Evolutionary conservation across 2,113 vertebrate species (phyloP), one percentile per base, ranked within the genome.

Genomic region (Myrmecophaga tridactyla): DNA sequence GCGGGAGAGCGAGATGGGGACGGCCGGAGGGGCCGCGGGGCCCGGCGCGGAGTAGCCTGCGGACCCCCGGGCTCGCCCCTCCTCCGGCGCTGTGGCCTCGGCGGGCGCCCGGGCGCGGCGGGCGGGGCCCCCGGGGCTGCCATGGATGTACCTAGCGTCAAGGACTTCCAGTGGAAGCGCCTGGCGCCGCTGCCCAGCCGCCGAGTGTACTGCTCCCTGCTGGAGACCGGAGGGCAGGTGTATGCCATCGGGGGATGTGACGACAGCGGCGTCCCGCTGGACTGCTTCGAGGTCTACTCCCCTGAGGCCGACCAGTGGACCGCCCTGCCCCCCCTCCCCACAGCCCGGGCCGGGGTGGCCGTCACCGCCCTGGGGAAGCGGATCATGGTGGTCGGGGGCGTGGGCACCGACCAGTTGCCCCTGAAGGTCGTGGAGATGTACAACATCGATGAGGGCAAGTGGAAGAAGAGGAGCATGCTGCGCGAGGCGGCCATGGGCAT

Each of bases 181-280:
- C 98, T 99, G 87, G 99, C 99, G 1, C 98, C 98, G 0, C 98
- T 99, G 53, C 98, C 99, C 4, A 99, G 98, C 75, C 98, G 98
- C 70, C 98, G 99, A 3, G 99, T 99, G 41, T 99, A 99, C 98
- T 99, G 99, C 86, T 98, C 99, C 7, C 97, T 99, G 93, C 98
- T 98, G 93, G 99, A 99, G 95, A 98, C 98, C 4, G 99, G 98
- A 5, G 99, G 99, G 3, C 99, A 99, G 96, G 99, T 99, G 67
- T 99, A 99, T 96, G 99, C 99, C 98, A 98, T 99, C 10, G 99
- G 99, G 76, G 99, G 99, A 86, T 99, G 99, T 17, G 99, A 99
- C 3, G 99, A 99, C 90, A 98, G 98, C 0, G 99, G 99, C 1
- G 97, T 98, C 92, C 99, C 99, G 63, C 98, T 99, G 97, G 98